Evolutionary conservation across 2,888 invertebrate genomes (phyloP), one percentile per base, ranked within the genome.

Genomic region (Pristionchus arcanus): DNA sequence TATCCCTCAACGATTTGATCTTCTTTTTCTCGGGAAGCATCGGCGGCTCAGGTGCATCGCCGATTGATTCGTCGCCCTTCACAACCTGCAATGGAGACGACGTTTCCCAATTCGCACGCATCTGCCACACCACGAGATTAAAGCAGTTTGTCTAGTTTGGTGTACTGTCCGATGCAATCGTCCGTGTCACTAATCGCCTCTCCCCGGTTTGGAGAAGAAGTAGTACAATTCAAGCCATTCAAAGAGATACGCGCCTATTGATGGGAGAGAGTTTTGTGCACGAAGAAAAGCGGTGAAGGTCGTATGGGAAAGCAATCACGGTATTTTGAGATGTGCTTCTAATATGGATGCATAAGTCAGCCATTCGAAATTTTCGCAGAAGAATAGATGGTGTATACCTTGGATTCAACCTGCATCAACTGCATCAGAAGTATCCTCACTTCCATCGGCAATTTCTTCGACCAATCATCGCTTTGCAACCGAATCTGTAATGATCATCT

Each of bases 381-480:
- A 81, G 21, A 49, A 81, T 28, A 42, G 25, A 42, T 31, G 9
- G 1, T 2, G 28, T 53, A 16, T 42, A 94, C 94, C 90, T 95
- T 95, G 42, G 92, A 93, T 90, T 95, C 95, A 89, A 95, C 94
- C 89, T 93, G 94, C 92, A 95, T 92, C 92, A 95, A 89, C 88
- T 94, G 94, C 94, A 95, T 94, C 63, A 95, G 90, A 11, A 95
- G 90, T 59, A 94, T 92, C 55, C 94, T 91, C 16, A 94, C 93
- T 87, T 95, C 95, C 9, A 94, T 94, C 16, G 94, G 94, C 81
- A 95, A 91, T 90, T 95, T 95, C 74, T 94, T 89, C 21, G 95
- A 93, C 95, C 95, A 95, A 89, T 95, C 95, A 81, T 95, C 94
- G 68, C 93, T 93, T 92, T 95, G 94, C 59, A 95, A 90, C 66